Conservation (phyloP, 2,113 vertebrate species). For the Macquaria australasica region DNA sequence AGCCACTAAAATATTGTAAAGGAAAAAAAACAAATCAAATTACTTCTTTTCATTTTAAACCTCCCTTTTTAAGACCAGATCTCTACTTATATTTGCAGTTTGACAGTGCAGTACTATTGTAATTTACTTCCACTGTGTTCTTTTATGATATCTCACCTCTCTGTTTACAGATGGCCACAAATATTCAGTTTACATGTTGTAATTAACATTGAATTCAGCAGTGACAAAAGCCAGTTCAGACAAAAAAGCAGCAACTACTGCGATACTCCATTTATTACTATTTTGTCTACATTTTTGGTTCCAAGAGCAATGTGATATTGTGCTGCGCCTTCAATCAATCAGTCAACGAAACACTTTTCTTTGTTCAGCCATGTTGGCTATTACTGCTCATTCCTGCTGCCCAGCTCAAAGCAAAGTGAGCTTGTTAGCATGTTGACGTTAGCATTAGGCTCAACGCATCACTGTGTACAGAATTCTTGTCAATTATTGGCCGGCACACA, state of each 20-base stretch:
- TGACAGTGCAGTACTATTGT: neutral
- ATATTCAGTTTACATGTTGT: neutral
- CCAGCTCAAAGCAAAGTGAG: neutral
- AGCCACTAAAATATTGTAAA: neutral
- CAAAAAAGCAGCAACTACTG: neutral
- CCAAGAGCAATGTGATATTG: neutral
- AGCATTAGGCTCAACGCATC: neutral
- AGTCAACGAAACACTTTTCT: rapidly evolving
- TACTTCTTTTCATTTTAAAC: no score
- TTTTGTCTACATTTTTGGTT: neutral
- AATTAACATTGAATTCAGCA: neutral
- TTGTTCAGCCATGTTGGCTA: neutral
- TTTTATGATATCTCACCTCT: neutral
- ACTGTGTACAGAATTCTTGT: neutral
- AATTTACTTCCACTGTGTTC: neutral
- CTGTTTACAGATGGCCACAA: neutral
- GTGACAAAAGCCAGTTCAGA: neutral
- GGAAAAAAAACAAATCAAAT: neutral
- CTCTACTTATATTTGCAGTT: neutral
- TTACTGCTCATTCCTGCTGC: neutral
- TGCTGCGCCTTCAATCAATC: neutral
- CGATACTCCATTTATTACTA: neutral
- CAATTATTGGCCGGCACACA: neutral
- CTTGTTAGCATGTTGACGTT: neutral
- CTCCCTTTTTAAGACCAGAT: neutral